These are phyloP conservation scores for Tolmerus cingulatus DNA, from an alignment of 2,888 invertebrate genomes.

Conservation along the genomic window DNA sequence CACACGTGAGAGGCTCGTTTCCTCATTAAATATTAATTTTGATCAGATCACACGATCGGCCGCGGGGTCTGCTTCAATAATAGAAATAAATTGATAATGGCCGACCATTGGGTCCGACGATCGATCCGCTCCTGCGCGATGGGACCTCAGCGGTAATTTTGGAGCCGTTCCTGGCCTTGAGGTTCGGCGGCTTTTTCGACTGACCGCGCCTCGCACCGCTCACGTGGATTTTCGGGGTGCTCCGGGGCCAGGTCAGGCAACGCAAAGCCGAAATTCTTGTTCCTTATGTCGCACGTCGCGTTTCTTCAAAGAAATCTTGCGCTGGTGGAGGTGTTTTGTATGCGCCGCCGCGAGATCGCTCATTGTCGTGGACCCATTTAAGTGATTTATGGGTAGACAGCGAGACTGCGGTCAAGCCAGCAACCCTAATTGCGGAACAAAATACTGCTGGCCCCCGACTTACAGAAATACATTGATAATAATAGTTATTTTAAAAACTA, in stretches of 20 bases:
- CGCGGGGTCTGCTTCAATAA: neutral
- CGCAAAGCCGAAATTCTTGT: constrained; percentile 40
- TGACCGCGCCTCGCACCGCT: neutral
- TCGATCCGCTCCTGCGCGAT: neutral
- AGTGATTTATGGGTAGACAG: neutral
- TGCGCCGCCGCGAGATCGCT: neutral
- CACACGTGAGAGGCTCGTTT: constrained; percentile 22
- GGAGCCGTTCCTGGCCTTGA: neutral
- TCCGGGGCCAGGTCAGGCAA: neutral
- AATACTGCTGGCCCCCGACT: neutral
- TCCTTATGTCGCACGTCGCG: constrained; percentile 11
- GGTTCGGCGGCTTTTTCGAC: constrained; percentile 42
- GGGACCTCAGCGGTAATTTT: neutral
- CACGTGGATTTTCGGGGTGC: neutral
- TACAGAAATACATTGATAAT: neutral
- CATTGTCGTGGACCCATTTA: neutral
- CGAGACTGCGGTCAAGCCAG: neutral
- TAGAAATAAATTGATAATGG: constrained; percentile 36
- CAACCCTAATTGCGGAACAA: neutral
- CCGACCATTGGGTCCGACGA: neutral
- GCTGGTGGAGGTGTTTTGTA: neutral
- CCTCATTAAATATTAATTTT: constrained; percentile 46
- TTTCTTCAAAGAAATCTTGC: neutral
- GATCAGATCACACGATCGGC: constrained; percentile 25
- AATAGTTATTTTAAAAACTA: neutral